These are phyloP conservation scores for Sicus ferrugineus DNA, from an alignment of 2,888 invertebrate species.

Conservation along the genomic window DNA sequence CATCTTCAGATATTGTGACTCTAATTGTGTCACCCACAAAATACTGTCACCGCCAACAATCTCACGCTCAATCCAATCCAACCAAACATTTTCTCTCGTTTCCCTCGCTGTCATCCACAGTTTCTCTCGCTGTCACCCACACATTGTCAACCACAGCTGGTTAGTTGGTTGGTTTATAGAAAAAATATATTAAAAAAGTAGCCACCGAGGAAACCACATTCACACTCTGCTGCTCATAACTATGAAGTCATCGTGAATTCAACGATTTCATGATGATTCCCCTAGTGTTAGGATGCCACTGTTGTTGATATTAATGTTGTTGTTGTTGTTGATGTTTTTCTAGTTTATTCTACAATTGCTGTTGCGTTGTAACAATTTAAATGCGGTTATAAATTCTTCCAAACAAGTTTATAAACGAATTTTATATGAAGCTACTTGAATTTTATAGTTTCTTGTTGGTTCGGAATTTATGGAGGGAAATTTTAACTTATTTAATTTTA, in stretches of 20 bases:
- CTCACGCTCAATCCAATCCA: no score
- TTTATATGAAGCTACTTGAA: background rate
- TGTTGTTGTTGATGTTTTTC: background rate
- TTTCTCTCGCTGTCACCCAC: no score
- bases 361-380: background rate
- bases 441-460: slow-evolving; percentile 6
- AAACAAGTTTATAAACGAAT: background rate
- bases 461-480: background rate
- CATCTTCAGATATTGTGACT: no score
- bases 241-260: background rate
- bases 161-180: no score
- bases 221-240: background rate
- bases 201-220: no score
- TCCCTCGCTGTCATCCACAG: no score
- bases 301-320: background rate
- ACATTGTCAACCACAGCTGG: no score
- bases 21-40: no score
- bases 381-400: background rate
- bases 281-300: background rate
- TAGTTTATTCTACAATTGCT: background rate
- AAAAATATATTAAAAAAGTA: no score
- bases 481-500: background rate
- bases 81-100: no score
- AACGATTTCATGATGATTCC: background rate
- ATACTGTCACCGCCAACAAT: no score